Base-by-base conservation (phyloP, 1,140 invertebrate genomes). In the Pseudobourletiella spinata region DNA sequence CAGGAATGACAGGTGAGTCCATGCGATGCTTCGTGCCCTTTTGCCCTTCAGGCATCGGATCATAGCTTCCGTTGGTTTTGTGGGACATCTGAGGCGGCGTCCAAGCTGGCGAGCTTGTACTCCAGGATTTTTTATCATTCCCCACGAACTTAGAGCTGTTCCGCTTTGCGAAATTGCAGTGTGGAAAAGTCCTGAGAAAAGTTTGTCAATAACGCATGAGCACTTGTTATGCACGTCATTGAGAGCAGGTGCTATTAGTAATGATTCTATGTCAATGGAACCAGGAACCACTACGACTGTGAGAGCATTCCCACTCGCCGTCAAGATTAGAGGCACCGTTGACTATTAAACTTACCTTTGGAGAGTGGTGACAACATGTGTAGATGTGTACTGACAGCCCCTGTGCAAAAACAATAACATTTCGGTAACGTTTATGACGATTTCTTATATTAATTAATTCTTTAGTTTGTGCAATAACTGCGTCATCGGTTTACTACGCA, bases 91-190 rank as follows among this genome's bases (percentile, higher is more conserved):
- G 8, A 82, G 71, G 43, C 64, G 4, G 63, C 75, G 74, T 0
- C 72, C 77, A 0, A 78, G 52, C 68, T 72, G 70, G 25, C 77
- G 73, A n/a, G 75, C 76, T 61, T 71, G 68, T 65, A 69, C 70
- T 50, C 56, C 73, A 2, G 73, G 66, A 4, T 74, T n/a, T 39
- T 29, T 20, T 2, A 43, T 30, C 15, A 61, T 29, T n/a, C 79
- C 74, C 79, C 79, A 81, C 20, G 75, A 72, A 65, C 74, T 75
- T 11, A 79, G 62, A 28, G 79, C 78, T 18, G 76, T 79, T 11
- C 80, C 80, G 70, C 75, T 74, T 74, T 71, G 66, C 20, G 73
- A 64, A 24, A 76, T 72, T 3, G 64, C 71, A 24, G 67, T 39
- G 29, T 72, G 71, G 66, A 75, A 78, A 4, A 74, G 50, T 16